phyloP scores from a whole-genome alignment of 2,113 vertebrate genomes.

The Empidonax alnorum region DNA sequence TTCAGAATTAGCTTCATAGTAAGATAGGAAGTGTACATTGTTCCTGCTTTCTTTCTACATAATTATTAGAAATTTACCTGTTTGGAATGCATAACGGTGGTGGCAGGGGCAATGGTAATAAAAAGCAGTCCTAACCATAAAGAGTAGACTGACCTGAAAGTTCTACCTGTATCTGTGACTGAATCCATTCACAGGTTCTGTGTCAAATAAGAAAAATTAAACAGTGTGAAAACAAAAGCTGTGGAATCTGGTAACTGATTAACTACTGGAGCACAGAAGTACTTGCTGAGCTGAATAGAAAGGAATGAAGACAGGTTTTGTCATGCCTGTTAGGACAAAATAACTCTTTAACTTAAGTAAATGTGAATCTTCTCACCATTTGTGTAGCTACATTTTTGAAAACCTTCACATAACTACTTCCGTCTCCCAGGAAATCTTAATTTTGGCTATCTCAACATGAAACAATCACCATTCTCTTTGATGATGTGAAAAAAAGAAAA shows the following conservation, averaged over 20 bases:
- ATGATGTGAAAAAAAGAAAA: not conserved
- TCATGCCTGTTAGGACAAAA: slow-evolving; percentile 81
- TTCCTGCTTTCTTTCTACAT: not conserved
- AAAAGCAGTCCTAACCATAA: slow-evolving; percentile 7
- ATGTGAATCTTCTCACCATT: slow-evolving; percentile 58
- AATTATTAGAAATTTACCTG: not conserved
- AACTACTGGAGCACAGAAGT: slow-evolving; percentile 74
- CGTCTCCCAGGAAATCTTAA: not conserved
- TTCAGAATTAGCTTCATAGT: not conserved
- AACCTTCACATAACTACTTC: not conserved
- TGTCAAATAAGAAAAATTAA: slow-evolving; percentile 70
- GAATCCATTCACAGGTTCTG: slow-evolving; percentile 62
- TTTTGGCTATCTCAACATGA: not conserved
- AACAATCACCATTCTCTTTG: not conserved
- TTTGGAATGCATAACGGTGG: not conserved
- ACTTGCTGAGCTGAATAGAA: slow-evolving; percentile 80
- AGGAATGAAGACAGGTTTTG: slow-evolving; percentile 87
- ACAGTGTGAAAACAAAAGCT: slow-evolving; percentile 75
- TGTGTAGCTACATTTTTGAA: slow-evolving; percentile 43
- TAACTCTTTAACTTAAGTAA: slow-evolving; percentile 71
- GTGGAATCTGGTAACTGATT: slow-evolving; percentile 83
- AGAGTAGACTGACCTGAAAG: not conserved
- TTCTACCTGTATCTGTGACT: not conserved
- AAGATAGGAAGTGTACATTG: not conserved
- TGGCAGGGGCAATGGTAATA: not conserved